Base-by-base conservation (phyloP, 2,797 vertebrate species). In the Propithecus perrieri region DNA sequence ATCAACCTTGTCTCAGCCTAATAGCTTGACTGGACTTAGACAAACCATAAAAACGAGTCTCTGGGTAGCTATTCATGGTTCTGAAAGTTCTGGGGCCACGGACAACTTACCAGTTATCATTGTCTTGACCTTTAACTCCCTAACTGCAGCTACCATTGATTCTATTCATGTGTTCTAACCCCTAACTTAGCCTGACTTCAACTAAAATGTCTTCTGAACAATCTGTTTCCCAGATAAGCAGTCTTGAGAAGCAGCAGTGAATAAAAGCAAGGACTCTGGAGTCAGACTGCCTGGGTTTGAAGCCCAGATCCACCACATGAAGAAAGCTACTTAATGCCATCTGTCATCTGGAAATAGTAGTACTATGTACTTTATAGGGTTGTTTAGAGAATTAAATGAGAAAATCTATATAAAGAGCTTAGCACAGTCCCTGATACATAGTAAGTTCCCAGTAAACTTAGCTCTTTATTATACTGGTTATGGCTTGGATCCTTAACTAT, bases 371-470 rank as follows among this genome's bases (percentile, higher is more conserved):
- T 92, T 85, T 50, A 18, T n/a, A 20, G 59, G 69, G 28, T 17
- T 85, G 22, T 65, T 80, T 67, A 74, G 43, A 93, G 22, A 94
- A 92, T 92, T 71, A 75, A 93, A 69, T 74, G 53, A 91, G 61
- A 85, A 91, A 55, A 5, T 50, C 89, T 94, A 46, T 65, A 33
- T 35, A 72, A 72, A 76, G 71, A 79, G 38, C 74, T 75, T 43
- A 96, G 50, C n/a, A 48, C 33, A 79, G 24, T 74, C 28, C 43
- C 43, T 88, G 50, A 41, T 8, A 83, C n/a, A 46, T 4, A 63
- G 5, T 74, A 91, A 69, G 38, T 74, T 90, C 78, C 85, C 67
- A 63, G 24, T 76, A 81, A 79, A 72, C 48, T 67, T 30, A 78
- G 15, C 14, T 80, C 79, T 95, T 92, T 88, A 88, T 87, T 81